Percentiles rank a stretch among this genome's conserved stretches.
These are phyloP conservation scores for Ormyrus pomaceus DNA, from an alignment of 2,888 invertebrate species.

Conservation along the genomic window DNA sequence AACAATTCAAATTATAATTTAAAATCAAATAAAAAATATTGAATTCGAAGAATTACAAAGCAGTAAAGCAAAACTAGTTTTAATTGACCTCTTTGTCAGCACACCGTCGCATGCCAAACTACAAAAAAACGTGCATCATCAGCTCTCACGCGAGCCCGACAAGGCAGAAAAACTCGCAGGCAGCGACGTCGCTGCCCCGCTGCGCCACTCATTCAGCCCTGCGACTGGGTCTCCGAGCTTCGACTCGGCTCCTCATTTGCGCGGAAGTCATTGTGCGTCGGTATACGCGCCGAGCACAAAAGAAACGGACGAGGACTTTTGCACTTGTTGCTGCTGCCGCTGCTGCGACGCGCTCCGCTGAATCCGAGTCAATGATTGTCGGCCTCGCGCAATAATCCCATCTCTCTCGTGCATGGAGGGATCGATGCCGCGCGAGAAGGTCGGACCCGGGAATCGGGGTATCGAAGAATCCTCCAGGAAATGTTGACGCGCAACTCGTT, in stretches of 20 bases:
- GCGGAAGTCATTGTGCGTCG: constrained; percentile 20
- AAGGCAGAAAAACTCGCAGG: not conserved
- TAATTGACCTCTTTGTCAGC: too few species aligned
- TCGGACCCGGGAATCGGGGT: too few species aligned
- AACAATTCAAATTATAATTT: too few species aligned
- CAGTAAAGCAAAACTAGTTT: too few species aligned
- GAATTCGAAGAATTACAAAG: too few species aligned
- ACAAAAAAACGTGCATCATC: too few species aligned
- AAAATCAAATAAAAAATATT: too few species aligned
- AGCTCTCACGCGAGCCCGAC: not conserved
- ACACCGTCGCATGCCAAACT: too few species aligned
- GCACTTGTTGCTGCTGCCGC: constrained; percentile 28
- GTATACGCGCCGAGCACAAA: constrained; percentile 1
- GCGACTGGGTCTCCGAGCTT: not conserved
- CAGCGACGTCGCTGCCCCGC: constrained; percentile 7
- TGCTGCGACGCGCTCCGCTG: not conserved
- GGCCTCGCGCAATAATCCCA: constrained; percentile 58
- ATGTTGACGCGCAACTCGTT: too few species aligned
- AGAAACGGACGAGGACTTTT: constrained; percentile 1
- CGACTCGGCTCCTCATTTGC: constrained; percentile 10
- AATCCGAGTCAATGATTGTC: constrained; percentile 56
- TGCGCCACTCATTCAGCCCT: not conserved
- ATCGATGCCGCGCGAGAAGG: too few species aligned
- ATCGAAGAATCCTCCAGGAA: too few species aligned
- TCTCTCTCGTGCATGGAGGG: constrained; percentile 21